Evolutionary conservation across 2,113 vertebrate species (phyloP).

Genomic region (Hyla sarda): DNA sequence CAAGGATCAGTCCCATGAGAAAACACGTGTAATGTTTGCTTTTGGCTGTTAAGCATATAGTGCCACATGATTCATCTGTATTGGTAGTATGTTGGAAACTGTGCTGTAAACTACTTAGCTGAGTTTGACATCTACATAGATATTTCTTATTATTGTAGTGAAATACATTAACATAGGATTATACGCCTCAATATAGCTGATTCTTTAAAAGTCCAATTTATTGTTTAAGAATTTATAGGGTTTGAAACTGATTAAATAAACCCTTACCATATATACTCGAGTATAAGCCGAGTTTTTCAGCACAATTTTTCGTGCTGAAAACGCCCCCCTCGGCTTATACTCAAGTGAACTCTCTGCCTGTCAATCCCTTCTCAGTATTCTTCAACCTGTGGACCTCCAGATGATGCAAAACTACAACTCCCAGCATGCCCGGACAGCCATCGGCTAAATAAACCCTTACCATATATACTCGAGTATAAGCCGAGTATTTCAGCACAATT

Average conservation of each 20-base stretch:
- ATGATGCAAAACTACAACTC: too few species aligned
- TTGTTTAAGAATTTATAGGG: background rate
- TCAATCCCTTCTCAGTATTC: too few species aligned
- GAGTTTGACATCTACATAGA: background rate
- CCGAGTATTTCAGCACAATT: too few species aligned
- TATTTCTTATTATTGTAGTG: background rate
- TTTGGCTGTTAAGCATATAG: conserved; percentile 4
- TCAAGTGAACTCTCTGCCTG: too few species aligned
- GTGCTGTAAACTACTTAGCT: background rate
- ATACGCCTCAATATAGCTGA: background rate
- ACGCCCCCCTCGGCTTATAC: too few species aligned
- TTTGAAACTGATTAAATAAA: background rate
- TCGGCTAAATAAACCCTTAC: too few species aligned
- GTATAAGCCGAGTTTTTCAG: too few species aligned
- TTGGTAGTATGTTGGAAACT: conserved; percentile 20
- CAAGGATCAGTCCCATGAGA: conserved; percentile 75
- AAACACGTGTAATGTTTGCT: conserved; percentile 31
- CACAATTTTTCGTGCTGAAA: too few species aligned
- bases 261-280: too few species aligned
- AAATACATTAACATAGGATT: background rate
- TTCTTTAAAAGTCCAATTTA: background rate
- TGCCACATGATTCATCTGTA: conserved; percentile 7
- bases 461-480: too few species aligned
- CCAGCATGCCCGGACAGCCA: too few species aligned
- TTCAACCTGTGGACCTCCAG: too few species aligned